Evolutionary conservation across 2,113 vertebrate genomes (phyloP), one percentile per base, ranked within the genome.

Genomic region (Entelurus aequoreus): DNA sequence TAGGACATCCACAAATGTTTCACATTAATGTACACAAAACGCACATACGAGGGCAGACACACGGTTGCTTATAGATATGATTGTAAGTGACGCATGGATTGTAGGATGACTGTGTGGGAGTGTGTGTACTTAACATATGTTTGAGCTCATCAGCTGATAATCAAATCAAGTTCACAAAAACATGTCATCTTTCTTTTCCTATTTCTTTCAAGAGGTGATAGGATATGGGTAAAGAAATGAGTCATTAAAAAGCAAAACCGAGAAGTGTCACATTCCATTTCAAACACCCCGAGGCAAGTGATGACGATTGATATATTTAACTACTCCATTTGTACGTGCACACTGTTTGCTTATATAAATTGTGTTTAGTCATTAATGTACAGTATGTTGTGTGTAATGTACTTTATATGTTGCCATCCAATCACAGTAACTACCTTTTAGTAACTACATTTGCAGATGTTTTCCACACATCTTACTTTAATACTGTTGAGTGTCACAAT

Each of bases 91-190:
- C 36, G 3, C 8, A 48, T 44, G 50, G 8, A 42, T n/a, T 42
- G 14, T 58, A 14, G 35, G 21, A 52, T 21, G 19, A 51, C 8
- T 38, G 0, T 16, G 62, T 59, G 48, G 1, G 2, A 36, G 37
- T 54, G 46, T 46, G 4, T 35, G 48, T 49, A 35, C 0, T 5
- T 42, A 28, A 36, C 8, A 54, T 14, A 35, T 21, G 62, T 71
- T 59, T 49, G 6, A 40, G 44, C 62, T 63, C 64, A 77, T 74
- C 54, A 54, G 66, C 1, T 65, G 38, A 64, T 72, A 82, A 79
- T 81, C 52, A 40, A 77, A 76, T 62, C 49, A 74, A 59, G 52
- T 77, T 65, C 54, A 78, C 76, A 75, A 69, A 79, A 81, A 73
- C 53, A 40, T 58, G 65, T 65, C 40, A 52, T 55, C 36, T 76